phyloP scores from a whole-genome alignment of 2,888 invertebrate genomes.

The Drosophila lutescens region DNA sequence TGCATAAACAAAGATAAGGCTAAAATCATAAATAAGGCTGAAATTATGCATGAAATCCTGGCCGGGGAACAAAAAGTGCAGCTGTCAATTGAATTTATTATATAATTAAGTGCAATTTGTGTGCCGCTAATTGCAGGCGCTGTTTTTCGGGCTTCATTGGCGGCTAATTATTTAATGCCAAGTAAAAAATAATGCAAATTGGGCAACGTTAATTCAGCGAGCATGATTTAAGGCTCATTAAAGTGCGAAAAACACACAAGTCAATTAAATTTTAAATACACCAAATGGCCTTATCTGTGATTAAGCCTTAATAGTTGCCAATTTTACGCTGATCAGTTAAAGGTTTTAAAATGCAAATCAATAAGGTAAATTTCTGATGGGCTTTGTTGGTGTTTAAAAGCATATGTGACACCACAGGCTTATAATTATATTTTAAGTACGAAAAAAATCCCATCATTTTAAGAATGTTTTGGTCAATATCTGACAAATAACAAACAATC shows the following conservation, averaged over 20 bases:
- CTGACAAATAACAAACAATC: constrained; percentile 25
- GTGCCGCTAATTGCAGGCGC: constrained; percentile 61
- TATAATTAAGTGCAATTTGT: constrained; percentile 73
- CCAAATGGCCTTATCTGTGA: not conserved
- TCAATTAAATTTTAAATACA: constrained; percentile 24
- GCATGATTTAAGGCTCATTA: constrained; percentile 34
- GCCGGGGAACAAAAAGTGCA: constrained; percentile 33
- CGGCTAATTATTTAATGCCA: constrained; percentile 65
- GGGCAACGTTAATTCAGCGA: constrained; percentile 22
- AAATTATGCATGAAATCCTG: constrained; percentile 34
- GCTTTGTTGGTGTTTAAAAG: constrained; percentile 1
- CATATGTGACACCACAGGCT: not conserved
- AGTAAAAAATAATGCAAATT: constrained; percentile 14
- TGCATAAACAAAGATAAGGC: constrained; percentile 56
- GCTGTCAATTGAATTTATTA: constrained; percentile 76
- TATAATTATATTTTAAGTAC: constrained; percentile 10
- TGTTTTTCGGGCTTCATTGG: constrained; percentile 52
- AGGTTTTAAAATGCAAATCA: constrained; percentile 1
- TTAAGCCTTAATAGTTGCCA: constrained; percentile 13
- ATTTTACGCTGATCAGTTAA: not conserved
- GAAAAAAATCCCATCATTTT: not conserved
- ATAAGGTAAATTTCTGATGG: not conserved
- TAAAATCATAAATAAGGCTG: constrained; percentile 51
- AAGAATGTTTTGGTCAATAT: constrained; percentile 9
- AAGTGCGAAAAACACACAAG: constrained; percentile 16